These are phyloP conservation scores for Boloria selene DNA, from an alignment of 2,888 invertebrate genomes.

Conservation along the genomic window DNA sequence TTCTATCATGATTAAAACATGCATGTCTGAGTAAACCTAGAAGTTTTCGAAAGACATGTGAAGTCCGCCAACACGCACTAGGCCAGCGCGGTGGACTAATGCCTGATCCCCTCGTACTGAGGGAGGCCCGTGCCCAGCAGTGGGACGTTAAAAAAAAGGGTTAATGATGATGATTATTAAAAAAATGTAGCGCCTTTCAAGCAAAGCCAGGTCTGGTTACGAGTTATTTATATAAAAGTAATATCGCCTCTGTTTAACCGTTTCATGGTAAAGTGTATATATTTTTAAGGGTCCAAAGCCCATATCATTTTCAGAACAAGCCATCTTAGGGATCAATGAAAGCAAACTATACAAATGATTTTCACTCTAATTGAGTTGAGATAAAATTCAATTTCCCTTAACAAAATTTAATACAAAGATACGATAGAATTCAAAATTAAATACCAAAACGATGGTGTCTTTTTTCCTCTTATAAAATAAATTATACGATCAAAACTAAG, in stretches of 20 bases:
- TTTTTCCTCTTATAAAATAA: slow-evolving; percentile 31
- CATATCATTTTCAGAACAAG: slow-evolving; percentile 16
- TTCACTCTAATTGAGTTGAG: neutral
- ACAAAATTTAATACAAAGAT: neutral
- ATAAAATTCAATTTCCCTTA: neutral
- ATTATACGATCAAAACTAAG: neutral
- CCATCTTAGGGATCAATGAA: slow-evolving; percentile 17
- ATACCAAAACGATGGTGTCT: slow-evolving; percentile 24
- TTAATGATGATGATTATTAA: too few species aligned
- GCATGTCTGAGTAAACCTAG: too few species aligned
- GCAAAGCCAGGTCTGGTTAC: too few species aligned
- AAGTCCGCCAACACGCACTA: too few species aligned
- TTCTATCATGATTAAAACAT: too few species aligned
- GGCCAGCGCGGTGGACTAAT: too few species aligned
- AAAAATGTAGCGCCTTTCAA: too few species aligned
- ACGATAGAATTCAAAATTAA: slow-evolving; percentile 25
- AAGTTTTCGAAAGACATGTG: too few species aligned
- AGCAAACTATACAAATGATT: neutral
- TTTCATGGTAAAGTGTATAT: slow-evolving; percentile 5
- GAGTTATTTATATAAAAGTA: slow-evolving; percentile 8
- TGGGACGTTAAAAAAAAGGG: too few species aligned
- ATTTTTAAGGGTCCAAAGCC: slow-evolving; percentile 14
- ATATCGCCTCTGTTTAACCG: slow-evolving; percentile 1
- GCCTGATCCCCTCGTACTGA: too few species aligned
- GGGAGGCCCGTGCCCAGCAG: too few species aligned